Conservation (phyloP, 2,113 vertebrate species). For the Coregonus clupeaformis region DNA sequence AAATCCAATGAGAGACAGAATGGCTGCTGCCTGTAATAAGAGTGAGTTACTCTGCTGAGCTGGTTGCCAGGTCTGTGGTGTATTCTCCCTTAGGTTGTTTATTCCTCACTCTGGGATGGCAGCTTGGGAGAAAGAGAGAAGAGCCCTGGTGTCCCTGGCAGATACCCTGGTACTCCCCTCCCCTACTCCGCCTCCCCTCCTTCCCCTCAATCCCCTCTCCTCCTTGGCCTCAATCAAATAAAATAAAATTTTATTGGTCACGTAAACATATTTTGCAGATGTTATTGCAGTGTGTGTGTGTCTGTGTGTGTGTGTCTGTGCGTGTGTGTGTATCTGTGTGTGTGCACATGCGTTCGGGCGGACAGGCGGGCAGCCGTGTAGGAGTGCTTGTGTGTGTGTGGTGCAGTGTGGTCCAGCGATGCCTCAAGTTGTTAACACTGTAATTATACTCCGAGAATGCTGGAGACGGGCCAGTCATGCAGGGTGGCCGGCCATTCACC, state of each 20-base stretch:
- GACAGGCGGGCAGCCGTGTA: too few species aligned
- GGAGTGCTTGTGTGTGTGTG: neutral
- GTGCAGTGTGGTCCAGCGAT: neutral
- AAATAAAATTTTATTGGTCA: neutral
- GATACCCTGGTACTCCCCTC: too few species aligned
- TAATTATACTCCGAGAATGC: constrained; percentile 28
- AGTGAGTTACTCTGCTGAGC: neutral
- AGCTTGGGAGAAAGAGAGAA: too few species aligned
- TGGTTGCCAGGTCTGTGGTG: constrained; percentile 21
- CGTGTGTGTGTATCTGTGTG: neutral
- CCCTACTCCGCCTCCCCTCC: neutral
- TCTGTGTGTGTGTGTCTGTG: neutral
- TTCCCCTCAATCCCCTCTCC: neutral
- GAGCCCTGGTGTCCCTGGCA: too few species aligned
- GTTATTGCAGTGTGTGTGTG: neutral
- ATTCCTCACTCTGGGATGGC: neutral
- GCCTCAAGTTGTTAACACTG: neutral
- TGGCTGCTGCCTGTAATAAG: neutral
- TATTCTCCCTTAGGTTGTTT: neutral
- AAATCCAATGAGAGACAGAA: neutral
- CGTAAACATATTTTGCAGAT: too few species aligned
- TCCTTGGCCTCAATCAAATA: neutral
- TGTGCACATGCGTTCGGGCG: too few species aligned
- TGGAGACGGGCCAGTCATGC: neutral
- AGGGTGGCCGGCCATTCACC: constrained; percentile 13